Conservation (phyloP, 2,113 vertebrate genomes). For the Rhadina sibilatrix region DNA sequence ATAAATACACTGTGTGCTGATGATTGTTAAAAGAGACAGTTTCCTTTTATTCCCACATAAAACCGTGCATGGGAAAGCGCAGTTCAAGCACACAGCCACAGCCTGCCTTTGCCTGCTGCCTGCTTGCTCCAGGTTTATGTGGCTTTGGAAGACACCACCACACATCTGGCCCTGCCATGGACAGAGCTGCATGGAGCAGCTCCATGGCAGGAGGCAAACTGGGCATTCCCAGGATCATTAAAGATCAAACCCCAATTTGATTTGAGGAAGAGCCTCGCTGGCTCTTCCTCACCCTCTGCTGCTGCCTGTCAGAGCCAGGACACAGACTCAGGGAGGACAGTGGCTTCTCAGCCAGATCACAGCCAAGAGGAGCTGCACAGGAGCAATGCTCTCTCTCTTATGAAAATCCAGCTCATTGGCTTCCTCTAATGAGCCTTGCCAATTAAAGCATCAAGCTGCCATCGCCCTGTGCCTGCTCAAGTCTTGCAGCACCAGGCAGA, state of each 20-base stretch:
- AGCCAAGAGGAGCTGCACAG: neutral
- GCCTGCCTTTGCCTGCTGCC: neutral
- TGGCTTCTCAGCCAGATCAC: neutral
- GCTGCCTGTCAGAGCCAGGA: neutral
- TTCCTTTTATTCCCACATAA: slow-evolving; percentile 20
- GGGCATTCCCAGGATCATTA: neutral
- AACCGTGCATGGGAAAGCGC: neutral
- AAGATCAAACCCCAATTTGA: neutral
- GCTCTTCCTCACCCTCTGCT: neutral
- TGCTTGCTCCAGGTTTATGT: neutral
- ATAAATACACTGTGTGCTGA: neutral
- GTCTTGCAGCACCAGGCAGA: neutral
- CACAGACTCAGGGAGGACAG: neutral
- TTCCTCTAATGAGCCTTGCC: neutral
- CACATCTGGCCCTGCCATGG: neutral
- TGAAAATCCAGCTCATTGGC: neutral
- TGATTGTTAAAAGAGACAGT: neutral
- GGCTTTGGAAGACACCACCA: neutral
- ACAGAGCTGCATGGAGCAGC: neutral
- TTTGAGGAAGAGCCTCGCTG: no score
- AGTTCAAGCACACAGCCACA: neutral
- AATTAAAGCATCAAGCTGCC: neutral
- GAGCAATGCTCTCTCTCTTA: neutral
- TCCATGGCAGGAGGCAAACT: neutral
- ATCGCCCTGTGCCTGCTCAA: neutral